Conservation (phyloP, 2,797 vertebrate genomes). For the Ataeniobius toweri region DNA sequence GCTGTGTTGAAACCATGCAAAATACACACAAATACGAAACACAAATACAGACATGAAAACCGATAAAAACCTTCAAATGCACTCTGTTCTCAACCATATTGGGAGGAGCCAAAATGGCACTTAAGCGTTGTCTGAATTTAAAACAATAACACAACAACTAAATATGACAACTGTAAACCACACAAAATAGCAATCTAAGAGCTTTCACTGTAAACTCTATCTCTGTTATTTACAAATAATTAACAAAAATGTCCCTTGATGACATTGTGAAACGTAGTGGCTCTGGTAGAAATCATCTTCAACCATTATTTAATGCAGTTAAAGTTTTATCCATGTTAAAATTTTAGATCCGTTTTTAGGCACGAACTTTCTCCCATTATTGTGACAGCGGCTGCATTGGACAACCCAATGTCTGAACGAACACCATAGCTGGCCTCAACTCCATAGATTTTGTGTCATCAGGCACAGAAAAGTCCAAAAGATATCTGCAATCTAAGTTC, state of each 20-base stretch:
- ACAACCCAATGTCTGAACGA: background rate
- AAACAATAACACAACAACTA: too few species aligned
- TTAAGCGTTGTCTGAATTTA: too few species aligned
- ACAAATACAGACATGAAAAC: slow-evolving; percentile 25
- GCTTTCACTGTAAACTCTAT: background rate
- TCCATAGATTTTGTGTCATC: too few species aligned
- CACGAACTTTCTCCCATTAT: background rate
- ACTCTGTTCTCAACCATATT: slow-evolving; percentile 55
- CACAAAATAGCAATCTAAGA: background rate
- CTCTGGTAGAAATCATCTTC: background rate
- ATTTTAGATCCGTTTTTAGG: background rate
- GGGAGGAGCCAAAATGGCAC: slow-evolving; percentile 47
- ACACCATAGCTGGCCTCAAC: background rate
- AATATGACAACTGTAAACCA: too few species aligned
- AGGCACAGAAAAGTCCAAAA: too few species aligned
- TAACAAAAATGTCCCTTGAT: background rate
- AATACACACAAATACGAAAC: slow-evolving; percentile 44
- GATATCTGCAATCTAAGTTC: too few species aligned
- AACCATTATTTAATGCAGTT: background rate
- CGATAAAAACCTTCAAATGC: slow-evolving; percentile 22
- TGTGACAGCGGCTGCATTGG: background rate
- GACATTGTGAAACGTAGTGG: too few species aligned
- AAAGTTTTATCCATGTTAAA: background rate
- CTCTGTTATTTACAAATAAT: background rate
- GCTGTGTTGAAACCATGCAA: slow-evolving; percentile 57